A percentile compares a stretch with the other conserved stretches of the same genome.
These are phyloP conservation scores for Eulemur albifrons DNA, from an alignment of 2,797 vertebrate genomes.

Conservation along the genomic window DNA sequence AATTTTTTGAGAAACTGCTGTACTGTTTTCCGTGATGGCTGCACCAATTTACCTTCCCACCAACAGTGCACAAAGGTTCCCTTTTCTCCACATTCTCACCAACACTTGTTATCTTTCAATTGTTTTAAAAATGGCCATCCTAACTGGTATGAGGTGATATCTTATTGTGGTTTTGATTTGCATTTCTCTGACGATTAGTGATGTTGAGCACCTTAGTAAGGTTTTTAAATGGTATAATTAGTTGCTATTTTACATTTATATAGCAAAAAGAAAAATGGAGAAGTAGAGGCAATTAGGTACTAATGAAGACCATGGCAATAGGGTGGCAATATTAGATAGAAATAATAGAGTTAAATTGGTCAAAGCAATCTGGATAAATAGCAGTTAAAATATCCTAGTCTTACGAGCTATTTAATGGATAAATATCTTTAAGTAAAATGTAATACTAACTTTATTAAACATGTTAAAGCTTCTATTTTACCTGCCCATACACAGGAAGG, in stretches of 20 bases:
- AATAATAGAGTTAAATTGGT: slow-evolving; percentile 6
- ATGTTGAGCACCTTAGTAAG: background rate
- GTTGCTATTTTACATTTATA: background rate
- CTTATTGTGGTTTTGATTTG: background rate
- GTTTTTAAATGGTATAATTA: slow-evolving; percentile 25
- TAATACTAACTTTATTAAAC: background rate
- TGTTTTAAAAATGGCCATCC: background rate
- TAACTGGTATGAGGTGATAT: background rate
- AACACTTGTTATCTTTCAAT: background rate
- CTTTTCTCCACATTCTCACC: background rate
- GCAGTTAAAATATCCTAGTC: background rate
- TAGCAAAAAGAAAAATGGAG: background rate
- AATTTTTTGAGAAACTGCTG: background rate
- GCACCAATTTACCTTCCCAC: background rate
- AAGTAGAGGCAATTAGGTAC: background rate
- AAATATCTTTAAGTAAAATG: slow-evolving; percentile 31
- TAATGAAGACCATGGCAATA: background rate
- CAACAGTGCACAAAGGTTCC: background rate
- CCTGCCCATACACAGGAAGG: background rate
- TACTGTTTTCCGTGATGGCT: background rate
- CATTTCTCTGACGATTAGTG: background rate
- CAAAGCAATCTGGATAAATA: background rate
- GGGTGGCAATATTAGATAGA: background rate
- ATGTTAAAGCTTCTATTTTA: slow-evolving; percentile 20
- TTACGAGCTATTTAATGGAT: background rate